Conservation (phyloP, 2,113 vertebrate species). For the Toxotes jaculatrix region DNA sequence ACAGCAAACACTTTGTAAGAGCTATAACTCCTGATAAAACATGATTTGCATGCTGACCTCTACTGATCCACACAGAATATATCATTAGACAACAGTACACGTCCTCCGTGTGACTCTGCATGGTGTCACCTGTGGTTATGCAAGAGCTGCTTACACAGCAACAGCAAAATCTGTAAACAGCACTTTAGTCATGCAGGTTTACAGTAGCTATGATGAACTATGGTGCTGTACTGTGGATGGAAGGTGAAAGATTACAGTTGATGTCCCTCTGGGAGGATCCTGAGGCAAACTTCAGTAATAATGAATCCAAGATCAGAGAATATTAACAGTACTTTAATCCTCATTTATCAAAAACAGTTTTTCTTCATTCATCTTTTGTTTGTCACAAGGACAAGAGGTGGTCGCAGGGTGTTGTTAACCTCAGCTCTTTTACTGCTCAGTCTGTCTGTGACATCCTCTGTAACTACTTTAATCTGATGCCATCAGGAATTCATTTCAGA, state of each 20-base stretch:
- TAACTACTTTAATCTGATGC: neutral
- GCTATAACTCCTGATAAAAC: neutral
- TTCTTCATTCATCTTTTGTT: neutral
- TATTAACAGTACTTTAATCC: neutral
- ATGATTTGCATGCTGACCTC: neutral
- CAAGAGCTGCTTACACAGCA: conserved; percentile 54
- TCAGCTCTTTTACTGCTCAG: too few relatives aligned
- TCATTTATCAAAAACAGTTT: neutral
- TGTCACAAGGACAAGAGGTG: neutral
- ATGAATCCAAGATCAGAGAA: too few relatives aligned
- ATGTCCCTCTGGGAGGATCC: neutral
- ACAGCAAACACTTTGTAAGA: neutral
- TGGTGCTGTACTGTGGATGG: neutral
- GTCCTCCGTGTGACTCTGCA: neutral
- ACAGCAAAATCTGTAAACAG: conserved; percentile 41
- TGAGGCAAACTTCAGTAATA: neutral
- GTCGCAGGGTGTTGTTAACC: neutral
- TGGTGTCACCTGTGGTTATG: conserved; percentile 9
- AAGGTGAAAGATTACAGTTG: too few relatives aligned
- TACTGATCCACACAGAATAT: neutral
- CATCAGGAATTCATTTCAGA: neutral
- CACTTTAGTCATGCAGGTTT: conserved; percentile 33
- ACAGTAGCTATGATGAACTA: neutral
- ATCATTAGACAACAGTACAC: neutral
- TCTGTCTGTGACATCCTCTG: too few relatives aligned